A percentile compares a stretch with the other conserved stretches of the same genome.
phyloP scores from a whole-genome alignment of 2,888 invertebrate genomes.

The Agrochola lota region DNA sequence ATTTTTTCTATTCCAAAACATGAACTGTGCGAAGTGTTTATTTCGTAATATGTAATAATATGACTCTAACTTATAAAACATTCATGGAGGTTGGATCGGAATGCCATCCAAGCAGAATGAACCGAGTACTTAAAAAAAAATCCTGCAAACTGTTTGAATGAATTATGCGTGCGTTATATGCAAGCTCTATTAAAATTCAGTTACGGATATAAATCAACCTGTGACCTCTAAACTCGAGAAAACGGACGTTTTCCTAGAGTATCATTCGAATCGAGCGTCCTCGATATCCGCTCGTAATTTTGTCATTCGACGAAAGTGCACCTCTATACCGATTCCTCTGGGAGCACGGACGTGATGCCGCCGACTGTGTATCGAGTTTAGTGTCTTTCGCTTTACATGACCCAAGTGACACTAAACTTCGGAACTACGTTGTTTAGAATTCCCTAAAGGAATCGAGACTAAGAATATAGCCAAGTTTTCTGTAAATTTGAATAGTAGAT shows the following conservation, averaged over 20 bases:
- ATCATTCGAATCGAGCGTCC: conserved; percentile 18
- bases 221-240: conserved; percentile 14
- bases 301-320: conserved; percentile 45
- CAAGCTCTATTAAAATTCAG: not conserved
- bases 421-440: conserved; percentile 4
- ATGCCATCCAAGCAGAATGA: not conserved
- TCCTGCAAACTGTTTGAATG: not conserved
- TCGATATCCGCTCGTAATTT: conserved; percentile 26
- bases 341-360: conserved; percentile 16
- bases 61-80: not conserved
- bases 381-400: conserved; percentile 27
- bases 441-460: not conserved
- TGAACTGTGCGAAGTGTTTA: not conserved
- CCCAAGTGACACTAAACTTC: conserved; percentile 36
- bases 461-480: not conserved
- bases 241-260: not conserved
- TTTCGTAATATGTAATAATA: not conserved
- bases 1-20: not conserved
- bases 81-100: no score
- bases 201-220: not conserved
- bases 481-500: not conserved
- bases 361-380: conserved; percentile 27
- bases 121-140: not conserved
- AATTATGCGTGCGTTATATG: conserved; percentile 3
- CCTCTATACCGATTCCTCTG: conserved; percentile 10